Conservation (phyloP, 53 echinoderm and acorn worm species). For the Luidia sarsii region DNA sequence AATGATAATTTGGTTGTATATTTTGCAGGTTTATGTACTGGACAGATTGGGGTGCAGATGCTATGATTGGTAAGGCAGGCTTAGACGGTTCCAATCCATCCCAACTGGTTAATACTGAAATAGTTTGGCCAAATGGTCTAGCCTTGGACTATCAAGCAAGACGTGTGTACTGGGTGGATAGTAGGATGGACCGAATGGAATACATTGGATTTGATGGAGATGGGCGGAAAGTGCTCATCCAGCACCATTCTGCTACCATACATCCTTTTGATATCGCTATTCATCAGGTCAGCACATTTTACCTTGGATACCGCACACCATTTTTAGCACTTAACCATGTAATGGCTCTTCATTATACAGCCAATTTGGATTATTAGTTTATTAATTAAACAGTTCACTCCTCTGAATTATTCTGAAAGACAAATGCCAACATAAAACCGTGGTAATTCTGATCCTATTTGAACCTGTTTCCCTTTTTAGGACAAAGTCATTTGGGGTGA, state of each 20-base stretch:
- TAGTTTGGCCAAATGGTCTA: constrained; percentile 48
- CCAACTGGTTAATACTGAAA: constrained; percentile 19
- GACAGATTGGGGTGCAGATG: constrained; percentile 45
- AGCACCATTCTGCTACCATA: background rate
- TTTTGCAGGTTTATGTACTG: constrained; percentile 52
- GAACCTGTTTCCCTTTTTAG: no score
- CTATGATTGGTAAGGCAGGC: constrained; percentile 55
- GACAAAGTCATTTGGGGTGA: constrained; percentile 28
- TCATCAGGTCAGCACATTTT: constrained; percentile 26
- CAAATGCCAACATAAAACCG: no score
- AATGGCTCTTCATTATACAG: no score
- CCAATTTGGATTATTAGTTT: no score
- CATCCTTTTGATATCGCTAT: constrained; percentile 37
- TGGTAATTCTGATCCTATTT: no score
- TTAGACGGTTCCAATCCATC: constrained; percentile 40
- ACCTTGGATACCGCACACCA: no score
- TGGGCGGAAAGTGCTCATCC: constrained; percentile 30
- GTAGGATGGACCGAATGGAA: constrained; percentile 32
- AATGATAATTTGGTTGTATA: no score
- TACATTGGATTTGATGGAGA: constrained; percentile 53
- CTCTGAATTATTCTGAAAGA: no score
- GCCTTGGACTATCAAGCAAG: constrained; percentile 50
- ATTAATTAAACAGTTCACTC: no score
- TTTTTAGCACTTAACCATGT: no score
- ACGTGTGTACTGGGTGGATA: constrained; percentile 57